Evolutionary conservation across 2,113 vertebrate genomes (phyloP).

Genomic region (Xenopus tropicalis): DNA sequence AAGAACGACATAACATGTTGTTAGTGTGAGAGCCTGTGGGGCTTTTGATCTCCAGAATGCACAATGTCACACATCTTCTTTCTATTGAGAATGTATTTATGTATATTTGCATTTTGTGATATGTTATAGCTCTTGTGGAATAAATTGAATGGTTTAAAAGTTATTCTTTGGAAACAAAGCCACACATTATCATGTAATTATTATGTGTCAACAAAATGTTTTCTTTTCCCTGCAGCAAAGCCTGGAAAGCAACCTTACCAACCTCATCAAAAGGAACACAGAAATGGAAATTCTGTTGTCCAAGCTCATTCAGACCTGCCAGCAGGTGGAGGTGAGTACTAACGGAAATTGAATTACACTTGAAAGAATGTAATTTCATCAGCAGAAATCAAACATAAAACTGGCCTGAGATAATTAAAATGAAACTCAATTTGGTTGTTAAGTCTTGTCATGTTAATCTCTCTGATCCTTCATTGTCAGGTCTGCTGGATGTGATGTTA

Average conservation of each 20-base stretch:
- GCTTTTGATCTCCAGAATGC: no score
- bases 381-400: constrained; percentile 1
- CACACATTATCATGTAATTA: neutral
- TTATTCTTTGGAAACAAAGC: no score
- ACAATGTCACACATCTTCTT: no score
- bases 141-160: no score
- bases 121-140: no score
- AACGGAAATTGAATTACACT: constrained; percentile 1
- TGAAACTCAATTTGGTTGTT: neutral
- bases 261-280: constrained; percentile 96
- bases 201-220: constrained; percentile 30
- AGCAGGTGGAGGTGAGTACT: constrained; percentile 91
- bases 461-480: neutral
- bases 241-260: constrained; percentile 91
- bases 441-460: neutral
- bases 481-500: neutral
- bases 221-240: constrained; percentile 77
- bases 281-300: constrained; percentile 96
- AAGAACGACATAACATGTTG: no score
- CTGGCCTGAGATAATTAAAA: neutral
- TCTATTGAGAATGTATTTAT: no score
- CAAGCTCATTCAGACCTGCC: constrained; percentile 96
- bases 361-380: neutral
- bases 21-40: no score
- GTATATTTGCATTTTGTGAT: no score